Conservation (phyloP, 2,888 invertebrate genomes). For the Rotaria sp. region DNA sequence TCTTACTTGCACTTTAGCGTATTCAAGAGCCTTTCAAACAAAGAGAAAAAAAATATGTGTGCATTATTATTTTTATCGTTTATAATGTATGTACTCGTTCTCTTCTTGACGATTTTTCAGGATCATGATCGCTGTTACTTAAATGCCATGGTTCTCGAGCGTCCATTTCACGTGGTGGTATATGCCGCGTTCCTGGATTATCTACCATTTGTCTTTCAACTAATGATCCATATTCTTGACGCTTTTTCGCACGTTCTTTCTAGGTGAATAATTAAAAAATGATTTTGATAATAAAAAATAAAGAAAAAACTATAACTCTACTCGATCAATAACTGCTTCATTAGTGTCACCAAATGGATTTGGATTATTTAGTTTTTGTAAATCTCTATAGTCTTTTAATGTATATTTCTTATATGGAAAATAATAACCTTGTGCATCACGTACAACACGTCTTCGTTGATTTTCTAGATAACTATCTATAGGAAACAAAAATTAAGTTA, state of each 20-base stretch:
- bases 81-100: conserved; percentile 1
- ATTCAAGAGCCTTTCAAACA: background rate
- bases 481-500: background rate
- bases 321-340: background rate
- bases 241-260: background rate
- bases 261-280: background rate
- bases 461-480: background rate
- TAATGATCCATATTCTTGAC: background rate
- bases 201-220: background rate
- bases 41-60: background rate
- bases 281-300: background rate
- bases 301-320: background rate
- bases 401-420: background rate
- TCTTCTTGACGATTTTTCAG: background rate
- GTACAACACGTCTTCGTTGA: background rate
- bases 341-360: background rate
- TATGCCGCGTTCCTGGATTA: background rate
- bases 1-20: background rate
- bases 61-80: background rate
- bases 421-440: conserved; percentile 20
- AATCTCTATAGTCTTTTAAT: background rate
- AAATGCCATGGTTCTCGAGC: conserved; percentile 3
- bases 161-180: background rate
- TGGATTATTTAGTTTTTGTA: background rate
- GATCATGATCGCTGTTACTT: background rate